Conservation (phyloP, 2,888 invertebrate genomes). For the Alviniconcha strummeri region DNA sequence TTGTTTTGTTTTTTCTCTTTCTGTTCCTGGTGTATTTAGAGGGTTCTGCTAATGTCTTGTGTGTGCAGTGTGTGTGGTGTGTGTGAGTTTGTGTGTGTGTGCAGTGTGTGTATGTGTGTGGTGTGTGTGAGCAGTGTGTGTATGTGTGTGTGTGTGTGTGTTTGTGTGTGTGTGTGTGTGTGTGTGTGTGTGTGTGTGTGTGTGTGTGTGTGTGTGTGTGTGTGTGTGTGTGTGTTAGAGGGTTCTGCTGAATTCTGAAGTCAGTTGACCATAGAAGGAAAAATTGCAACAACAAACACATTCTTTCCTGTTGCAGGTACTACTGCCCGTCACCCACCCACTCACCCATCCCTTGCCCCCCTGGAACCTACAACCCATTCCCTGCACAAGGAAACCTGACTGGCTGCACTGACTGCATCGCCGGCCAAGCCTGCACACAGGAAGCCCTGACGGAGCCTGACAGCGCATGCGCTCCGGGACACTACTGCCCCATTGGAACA, state of each 20-base stretch:
- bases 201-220: too few species aligned
- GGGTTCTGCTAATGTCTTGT: too few species aligned
- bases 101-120: not conserved
- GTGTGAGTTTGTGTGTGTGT: too few species aligned
- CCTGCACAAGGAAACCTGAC: slow-evolving; percentile 43
- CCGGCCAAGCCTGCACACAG: slow-evolving; percentile 65
- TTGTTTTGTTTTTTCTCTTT: too few species aligned
- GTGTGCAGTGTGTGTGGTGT: too few species aligned
- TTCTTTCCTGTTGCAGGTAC: slow-evolving; percentile 25
- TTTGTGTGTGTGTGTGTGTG: too few species aligned
- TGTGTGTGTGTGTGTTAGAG: not conserved
- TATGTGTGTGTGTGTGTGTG: too few species aligned
- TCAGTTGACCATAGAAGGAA: too few species aligned
- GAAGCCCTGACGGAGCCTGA: slow-evolving; percentile 62
- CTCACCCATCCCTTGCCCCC: slow-evolving; percentile 59
- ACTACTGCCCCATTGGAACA: slow-evolving; percentile 70
- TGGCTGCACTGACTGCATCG: slow-evolving; percentile 60
- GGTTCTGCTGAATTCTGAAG: too few species aligned
- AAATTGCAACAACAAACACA: too few species aligned
- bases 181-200: too few species aligned
- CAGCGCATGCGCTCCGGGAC: slow-evolving; percentile 65
- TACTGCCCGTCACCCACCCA: slow-evolving; percentile 57
- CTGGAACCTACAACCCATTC: slow-evolving; percentile 65
- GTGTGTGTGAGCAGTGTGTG: not conserved
- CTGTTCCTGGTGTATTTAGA: too few species aligned